A percentile compares a stretch with the other conserved stretches of the same genome.
phyloP scores from a whole-genome alignment of 1,140 invertebrate genomes.

The Drosophila parabipectinata region DNA sequence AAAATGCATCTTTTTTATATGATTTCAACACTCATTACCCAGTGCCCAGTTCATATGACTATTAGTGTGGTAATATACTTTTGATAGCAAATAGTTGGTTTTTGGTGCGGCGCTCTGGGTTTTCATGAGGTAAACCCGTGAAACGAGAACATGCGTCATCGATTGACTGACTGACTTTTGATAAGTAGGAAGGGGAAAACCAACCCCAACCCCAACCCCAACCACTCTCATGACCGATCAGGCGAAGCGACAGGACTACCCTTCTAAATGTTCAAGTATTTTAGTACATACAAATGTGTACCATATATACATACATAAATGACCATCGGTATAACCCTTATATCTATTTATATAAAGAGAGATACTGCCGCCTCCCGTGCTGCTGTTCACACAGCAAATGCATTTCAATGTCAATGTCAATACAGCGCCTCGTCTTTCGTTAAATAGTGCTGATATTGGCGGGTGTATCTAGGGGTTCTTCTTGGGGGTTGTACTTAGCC shows the following conservation, averaged over 20 bases:
- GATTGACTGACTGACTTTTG: not conserved
- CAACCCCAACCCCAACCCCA: not conserved
- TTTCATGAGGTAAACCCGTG: not conserved
- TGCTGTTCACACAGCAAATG: slow-evolving; percentile 41
- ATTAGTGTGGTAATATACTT: too few species aligned
- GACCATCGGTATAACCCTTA: slow-evolving; percentile 18
- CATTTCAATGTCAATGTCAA: slow-evolving; percentile 71
- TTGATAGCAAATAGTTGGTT: not conserved
- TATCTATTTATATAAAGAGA: slow-evolving; percentile 34
- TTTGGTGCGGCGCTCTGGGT: not conserved
- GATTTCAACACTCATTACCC: too few species aligned
- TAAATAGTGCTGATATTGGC: slow-evolving; percentile 1
- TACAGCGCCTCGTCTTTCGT: slow-evolving; percentile 20
- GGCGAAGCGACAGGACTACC: slow-evolving; percentile 8
- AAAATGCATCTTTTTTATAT: too few species aligned
- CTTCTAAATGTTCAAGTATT: not conserved
- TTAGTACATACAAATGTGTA: not conserved
- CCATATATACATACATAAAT: not conserved
- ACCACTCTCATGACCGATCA: slow-evolving; percentile 15
- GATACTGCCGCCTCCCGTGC: not conserved
- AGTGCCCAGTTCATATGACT: too few species aligned
- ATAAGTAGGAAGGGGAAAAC: not conserved
- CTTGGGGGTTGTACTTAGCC: not conserved
- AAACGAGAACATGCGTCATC: slow-evolving; percentile 26
- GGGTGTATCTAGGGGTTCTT: not conserved